Conservation (phyloP, 2,797 vertebrate genomes). For the Betta splendens region DNA sequence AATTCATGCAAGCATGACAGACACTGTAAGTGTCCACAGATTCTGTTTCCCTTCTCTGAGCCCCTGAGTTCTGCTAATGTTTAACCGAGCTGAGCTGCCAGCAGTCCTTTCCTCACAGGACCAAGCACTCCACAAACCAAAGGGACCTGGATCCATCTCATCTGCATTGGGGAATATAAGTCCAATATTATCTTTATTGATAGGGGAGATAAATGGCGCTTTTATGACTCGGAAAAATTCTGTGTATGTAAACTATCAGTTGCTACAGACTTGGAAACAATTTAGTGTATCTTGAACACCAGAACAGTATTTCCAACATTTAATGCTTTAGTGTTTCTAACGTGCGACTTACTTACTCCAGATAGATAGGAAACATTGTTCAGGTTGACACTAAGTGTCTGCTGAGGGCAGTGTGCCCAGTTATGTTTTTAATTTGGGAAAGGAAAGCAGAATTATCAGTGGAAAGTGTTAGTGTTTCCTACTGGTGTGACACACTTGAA, state of each 20-base stretch:
- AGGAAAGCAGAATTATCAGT: not conserved
- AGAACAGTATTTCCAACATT: conserved; percentile 13
- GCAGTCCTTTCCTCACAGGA: conserved; percentile 44
- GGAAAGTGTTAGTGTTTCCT: not conserved
- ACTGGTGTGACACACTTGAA: not conserved
- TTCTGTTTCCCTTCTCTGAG: conserved; percentile 57
- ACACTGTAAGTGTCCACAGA: conserved; percentile 36
- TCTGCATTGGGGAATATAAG: conserved; percentile 35
- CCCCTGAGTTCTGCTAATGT: conserved; percentile 73
- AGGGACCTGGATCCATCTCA: conserved; percentile 49
- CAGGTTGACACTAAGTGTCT: too few species aligned
- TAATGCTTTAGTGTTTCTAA: not conserved
- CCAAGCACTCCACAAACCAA: conserved; percentile 49
- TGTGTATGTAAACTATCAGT: conserved; percentile 23
- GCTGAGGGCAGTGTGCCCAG: too few species aligned
- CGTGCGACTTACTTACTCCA: too few species aligned
- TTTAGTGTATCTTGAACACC: conserved; percentile 6
- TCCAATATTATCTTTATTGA: conserved; percentile 47
- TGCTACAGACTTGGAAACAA: conserved; percentile 18
- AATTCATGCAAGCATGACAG: conserved; percentile 32
- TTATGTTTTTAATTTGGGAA: not conserved
- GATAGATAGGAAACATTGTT: too few species aligned
- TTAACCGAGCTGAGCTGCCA: conserved; percentile 75
- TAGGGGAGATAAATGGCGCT: conserved; percentile 33
- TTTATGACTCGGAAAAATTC: conserved; percentile 28